These are phyloP conservation scores for Parapsyche elsis DNA, from an alignment of 1,140 invertebrate genomes.

Conservation along the genomic window DNA sequence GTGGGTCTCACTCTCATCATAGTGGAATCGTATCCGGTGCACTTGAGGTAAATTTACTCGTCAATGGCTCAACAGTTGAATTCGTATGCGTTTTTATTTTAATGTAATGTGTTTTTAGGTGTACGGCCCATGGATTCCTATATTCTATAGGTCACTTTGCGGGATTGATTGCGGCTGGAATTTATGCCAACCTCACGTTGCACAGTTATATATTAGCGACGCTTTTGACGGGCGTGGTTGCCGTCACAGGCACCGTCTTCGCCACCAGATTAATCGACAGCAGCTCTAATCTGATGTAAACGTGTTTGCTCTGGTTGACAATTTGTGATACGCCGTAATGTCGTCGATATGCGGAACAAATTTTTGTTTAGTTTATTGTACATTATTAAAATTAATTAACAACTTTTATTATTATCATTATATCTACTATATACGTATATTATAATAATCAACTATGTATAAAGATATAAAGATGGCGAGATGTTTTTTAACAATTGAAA, in stretches of 20 bases:
- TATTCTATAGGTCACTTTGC: constrained; percentile 49
- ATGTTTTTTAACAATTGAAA: not conserved
- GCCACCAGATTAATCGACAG: constrained; percentile 49
- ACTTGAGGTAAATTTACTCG: constrained; percentile 60
- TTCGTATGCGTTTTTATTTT: not conserved
- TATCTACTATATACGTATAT: constrained; percentile 3
- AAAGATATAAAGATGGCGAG: not conserved
- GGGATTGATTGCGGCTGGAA: constrained; percentile 46
- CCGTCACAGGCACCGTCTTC: constrained; percentile 45
- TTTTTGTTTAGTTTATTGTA: not conserved
- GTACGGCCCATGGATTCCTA: constrained; percentile 54
- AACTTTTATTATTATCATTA: constrained; percentile 1
- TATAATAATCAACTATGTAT: not conserved
- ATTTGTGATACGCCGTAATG: not conserved
- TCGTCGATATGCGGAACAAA: not conserved
- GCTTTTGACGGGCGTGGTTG: constrained; percentile 45
- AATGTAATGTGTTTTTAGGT: constrained; percentile 31
- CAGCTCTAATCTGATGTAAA: constrained; percentile 50
- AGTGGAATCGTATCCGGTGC: constrained; percentile 63
- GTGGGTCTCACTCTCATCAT: constrained; percentile 60
- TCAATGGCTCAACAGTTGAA: not conserved
- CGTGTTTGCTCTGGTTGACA: not conserved
- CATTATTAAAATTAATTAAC: no score
- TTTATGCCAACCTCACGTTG: constrained; percentile 51
- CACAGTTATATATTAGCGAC: constrained; percentile 52